These are phyloP conservation scores for Cyphomyrus discorhynchus DNA, from an alignment of 2,113 vertebrate genomes.

Conservation along the genomic window DNA sequence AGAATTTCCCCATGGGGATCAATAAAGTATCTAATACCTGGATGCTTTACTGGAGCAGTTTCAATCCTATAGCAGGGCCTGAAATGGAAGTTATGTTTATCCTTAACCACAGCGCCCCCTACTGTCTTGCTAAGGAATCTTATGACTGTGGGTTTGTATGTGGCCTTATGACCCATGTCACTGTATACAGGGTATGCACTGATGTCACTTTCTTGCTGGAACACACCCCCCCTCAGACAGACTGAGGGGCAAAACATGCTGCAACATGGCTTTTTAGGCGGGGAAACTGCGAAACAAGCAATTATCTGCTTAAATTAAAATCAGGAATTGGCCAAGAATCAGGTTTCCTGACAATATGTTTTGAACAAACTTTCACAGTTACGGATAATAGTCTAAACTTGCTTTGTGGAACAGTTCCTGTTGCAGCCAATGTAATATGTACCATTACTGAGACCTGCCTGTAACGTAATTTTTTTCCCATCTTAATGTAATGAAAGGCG, in stretches of 20 bases:
- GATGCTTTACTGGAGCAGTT: not conserved
- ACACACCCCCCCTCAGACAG: no score
- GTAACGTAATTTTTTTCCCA: no score
- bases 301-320: not conserved
- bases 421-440: not conserved
- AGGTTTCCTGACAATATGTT: no score
- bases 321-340: no score
- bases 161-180: not conserved
- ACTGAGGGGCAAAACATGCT: not conserved
- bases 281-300: not conserved
- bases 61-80: not conserved
- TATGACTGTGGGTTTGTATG: not conserved
- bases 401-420: not conserved
- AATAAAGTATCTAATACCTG: not conserved
- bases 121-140: not conserved
- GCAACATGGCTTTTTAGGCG: not conserved
- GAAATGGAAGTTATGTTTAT: not conserved
- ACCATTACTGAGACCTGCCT: not conserved
- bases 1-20: no score
- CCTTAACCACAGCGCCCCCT: not conserved
- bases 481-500: no score
- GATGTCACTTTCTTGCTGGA: not conserved
- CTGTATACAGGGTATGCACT: not conserved
- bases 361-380: no score
- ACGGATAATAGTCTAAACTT: no score